Conservation (phyloP, 1,140 invertebrate genomes). For the Calosoma granatense region DNA sequence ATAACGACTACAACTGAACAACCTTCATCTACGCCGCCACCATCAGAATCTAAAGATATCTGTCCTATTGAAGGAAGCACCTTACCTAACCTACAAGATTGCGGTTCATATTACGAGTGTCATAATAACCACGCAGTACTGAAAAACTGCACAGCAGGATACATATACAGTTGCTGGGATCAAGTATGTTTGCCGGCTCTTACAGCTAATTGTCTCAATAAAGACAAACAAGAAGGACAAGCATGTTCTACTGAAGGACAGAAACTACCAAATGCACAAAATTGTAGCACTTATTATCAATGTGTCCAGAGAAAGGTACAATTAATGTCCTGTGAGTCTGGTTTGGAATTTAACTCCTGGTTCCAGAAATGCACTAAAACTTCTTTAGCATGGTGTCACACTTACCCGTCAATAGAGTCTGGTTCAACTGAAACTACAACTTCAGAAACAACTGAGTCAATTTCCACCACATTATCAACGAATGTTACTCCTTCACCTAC, state of each 20-base stretch:
- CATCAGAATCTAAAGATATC: neutral
- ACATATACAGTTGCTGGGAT: neutral
- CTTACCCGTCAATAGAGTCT: neutral
- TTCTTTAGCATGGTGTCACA: neutral
- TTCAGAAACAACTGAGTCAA: neutral
- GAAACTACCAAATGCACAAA: neutral
- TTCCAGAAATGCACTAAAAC: neutral
- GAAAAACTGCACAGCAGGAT: neutral
- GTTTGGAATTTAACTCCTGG: neutral
- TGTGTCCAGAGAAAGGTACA: neutral
- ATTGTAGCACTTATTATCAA: neutral
- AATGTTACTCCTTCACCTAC: neutral
- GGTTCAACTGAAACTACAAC: neutral
- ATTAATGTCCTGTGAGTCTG: neutral
- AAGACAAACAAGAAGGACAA: neutral
- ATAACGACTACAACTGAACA: neutral
- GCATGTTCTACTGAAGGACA: neutral
- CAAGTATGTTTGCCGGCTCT: neutral
- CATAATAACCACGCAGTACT: neutral
- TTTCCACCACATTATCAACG: neutral
- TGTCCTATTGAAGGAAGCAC: neutral
- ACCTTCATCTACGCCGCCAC: neutral
- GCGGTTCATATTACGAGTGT: neutral
- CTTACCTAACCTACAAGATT: neutral
- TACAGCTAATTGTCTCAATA: neutral